Conservation (phyloP, 1,140 invertebrate genomes). For the Sinella curviseta region DNA sequence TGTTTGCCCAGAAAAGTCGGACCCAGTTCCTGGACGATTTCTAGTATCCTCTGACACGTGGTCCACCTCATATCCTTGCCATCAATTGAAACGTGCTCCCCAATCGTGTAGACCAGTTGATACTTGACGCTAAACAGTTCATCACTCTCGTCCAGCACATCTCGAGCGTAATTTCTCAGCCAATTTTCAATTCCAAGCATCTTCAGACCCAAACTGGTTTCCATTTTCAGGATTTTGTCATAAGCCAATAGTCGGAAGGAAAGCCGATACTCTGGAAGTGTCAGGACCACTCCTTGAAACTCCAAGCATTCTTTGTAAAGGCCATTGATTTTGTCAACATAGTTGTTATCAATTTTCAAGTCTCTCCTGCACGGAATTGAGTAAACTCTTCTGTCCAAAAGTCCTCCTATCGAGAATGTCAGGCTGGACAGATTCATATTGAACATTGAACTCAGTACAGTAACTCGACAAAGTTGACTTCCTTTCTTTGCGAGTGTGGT, state of each 20-base stretch:
- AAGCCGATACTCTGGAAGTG: constrained; percentile 35
- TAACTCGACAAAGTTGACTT: constrained; percentile 26
- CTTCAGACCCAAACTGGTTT: neutral
- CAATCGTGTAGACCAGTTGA: constrained; percentile 36
- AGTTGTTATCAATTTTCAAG: neutral
- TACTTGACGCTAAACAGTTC: constrained; percentile 37
- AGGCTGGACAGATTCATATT: constrained; percentile 15
- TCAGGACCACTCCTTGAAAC: constrained; percentile 28
- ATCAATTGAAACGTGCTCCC: constrained; percentile 7
- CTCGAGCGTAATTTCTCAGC: neutral
- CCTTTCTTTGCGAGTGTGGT: constrained; percentile 12
- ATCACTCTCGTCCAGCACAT: constrained; percentile 40
- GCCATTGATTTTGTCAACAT: neutral
- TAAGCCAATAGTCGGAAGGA: constrained; percentile 35
- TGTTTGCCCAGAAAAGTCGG: neutral
- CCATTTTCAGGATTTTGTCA: constrained; percentile 2
- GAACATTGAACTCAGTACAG: constrained; percentile 39
- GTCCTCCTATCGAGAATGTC: constrained; percentile 30
- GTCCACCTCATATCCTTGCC: constrained; percentile 28
- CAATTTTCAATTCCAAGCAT: neutral
- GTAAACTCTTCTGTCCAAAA: constrained; percentile 38
- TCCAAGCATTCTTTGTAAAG: constrained; percentile 30
- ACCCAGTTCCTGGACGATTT: neutral
- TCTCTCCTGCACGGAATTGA: constrained; percentile 41
- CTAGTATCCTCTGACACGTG: constrained; percentile 17